Base-by-base conservation (phyloP, 2,797 vertebrate species). In the Oophaga sylvatica region DNA sequence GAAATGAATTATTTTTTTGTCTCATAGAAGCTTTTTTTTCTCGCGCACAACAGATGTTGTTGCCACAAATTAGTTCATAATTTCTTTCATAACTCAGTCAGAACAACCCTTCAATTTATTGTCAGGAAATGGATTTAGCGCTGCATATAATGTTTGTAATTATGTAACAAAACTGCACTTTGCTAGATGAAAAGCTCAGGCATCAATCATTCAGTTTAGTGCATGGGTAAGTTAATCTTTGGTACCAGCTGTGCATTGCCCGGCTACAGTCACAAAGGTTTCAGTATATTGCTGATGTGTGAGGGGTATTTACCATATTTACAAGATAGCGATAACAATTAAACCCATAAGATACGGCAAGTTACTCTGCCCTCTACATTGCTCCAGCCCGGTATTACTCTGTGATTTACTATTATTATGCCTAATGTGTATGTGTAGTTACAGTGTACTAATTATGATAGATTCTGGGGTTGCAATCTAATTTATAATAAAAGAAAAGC, bases 11-110 rank as follows among this genome's bases (percentile, higher is more conserved):
- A 76, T 91, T 91, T 60, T 60, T 70, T 90, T 87, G 71, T 90
- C 83, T 91, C 92, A 82, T 41, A 84, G 87, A 81, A 92, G 90
- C 20, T 80, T 90, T 91, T 41, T 68, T 59, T 89, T 90, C 67
- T 67, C 73, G 41, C 85, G 89, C 88, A 92, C 87, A 94, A 92
- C 93, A 94, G 92, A 94, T 95, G 92, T 92, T 94, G 90, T 90
- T 94, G 90, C 89, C 85, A 92, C 89, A 95, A 94, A 94, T 95
- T 94, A 93, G 91, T 92, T 95, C 89, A 92, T 94, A 94, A 94
- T 94, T 94, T 92, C 91, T 93, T 95, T 92, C 92, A 93, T 94
- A 94, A 94, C 89, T 94, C 91, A 94, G 91, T 92, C 90, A 93
- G 91, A 95, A 94, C 90, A 94, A 93, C 90, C 90, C 89, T 93